Evolutionary conservation across 2,797 vertebrate species (phyloP).

Genomic region (Myotis daubentonii): DNA sequence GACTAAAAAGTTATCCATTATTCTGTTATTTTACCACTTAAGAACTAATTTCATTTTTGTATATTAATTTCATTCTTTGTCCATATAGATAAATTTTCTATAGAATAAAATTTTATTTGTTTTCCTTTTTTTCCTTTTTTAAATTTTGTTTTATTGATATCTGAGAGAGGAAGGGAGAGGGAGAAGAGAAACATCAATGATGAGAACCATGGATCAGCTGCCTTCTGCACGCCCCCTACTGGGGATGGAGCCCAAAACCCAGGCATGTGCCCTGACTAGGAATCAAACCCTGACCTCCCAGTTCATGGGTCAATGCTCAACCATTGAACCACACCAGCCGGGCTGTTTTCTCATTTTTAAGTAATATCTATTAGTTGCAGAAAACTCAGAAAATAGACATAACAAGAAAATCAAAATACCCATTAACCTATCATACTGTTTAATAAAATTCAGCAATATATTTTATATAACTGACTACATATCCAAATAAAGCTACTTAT

Average conservation of each 20-base stretch:
- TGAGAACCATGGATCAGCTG: too few species aligned
- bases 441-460: slow-evolving; percentile 28
- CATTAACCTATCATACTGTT: background rate
- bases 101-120: background rate
- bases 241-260: too few species aligned
- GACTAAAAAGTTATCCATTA: background rate
- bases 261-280: too few species aligned
- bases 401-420: slow-evolving; percentile 33
- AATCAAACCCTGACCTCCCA: too few species aligned
- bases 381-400: background rate
- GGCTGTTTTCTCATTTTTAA: slow-evolving; percentile 29
- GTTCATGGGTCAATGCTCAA: too few species aligned
- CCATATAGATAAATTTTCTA: background rate
- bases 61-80: slow-evolving; percentile 46
- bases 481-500: background rate
- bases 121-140: background rate
- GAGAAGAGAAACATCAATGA: too few species aligned
- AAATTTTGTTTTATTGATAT: too few species aligned
- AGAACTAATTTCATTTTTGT: slow-evolving; percentile 14
- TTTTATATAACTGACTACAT: background rate
- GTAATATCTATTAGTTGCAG: background rate
- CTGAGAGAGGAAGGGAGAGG: too few species aligned
- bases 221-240: too few species aligned
- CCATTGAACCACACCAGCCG: too few species aligned
- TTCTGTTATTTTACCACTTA: slow-evolving; percentile 15